Evolutionary conservation across 2,113 vertebrate genomes (phyloP), one percentile per base, ranked within the genome.

Genomic region (Corvus hawaiiensis): DNA sequence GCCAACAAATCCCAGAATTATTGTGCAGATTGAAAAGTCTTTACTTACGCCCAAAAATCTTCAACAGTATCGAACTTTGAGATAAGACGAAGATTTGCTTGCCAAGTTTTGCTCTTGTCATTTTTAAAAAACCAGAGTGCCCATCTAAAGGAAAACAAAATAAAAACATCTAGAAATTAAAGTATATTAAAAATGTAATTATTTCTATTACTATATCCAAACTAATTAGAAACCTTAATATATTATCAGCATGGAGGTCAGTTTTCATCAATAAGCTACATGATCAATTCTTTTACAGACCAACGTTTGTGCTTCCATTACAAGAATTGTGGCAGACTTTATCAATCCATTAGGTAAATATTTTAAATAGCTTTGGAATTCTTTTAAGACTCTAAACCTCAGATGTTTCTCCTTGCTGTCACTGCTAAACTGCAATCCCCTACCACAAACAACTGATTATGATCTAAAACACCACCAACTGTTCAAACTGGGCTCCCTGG

Each of bases 111-210:
- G 97, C 99, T 99, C 98, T 99, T 99, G 97, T 99, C 99, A 97
- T 99, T 99, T 98, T 99, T 99, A 98, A 99, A 99, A 98, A 99
- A 99, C 99, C 99, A 99, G 92, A 99, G 99, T 56, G 99, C 99
- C 99, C 99, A 99, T 96, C 99, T 99, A 97, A 67, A 98, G 94
- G 95, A 83, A 91, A 96, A 90, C 7, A 72, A 63, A 82, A 69
- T 4, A 56, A 78, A 41, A 67, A 12, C 26, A 89, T 19, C 21
- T 13, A 73, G 19, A 89, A 66, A 32, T 64, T 49, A 17, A 61
- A 79, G 9, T 20, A 37, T 13, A 76, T 71, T 61, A 74, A 28
- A 85, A 76, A 32, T 4, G 13, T 10, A 51, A 48, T 41, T 48
- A 35, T 17, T 48, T 41, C 27, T 8, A 72, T 9, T 48, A 10